These are phyloP conservation scores for Coracopsis vasa DNA, from an alignment of 2,113 vertebrate species.

Conservation along the genomic window DNA sequence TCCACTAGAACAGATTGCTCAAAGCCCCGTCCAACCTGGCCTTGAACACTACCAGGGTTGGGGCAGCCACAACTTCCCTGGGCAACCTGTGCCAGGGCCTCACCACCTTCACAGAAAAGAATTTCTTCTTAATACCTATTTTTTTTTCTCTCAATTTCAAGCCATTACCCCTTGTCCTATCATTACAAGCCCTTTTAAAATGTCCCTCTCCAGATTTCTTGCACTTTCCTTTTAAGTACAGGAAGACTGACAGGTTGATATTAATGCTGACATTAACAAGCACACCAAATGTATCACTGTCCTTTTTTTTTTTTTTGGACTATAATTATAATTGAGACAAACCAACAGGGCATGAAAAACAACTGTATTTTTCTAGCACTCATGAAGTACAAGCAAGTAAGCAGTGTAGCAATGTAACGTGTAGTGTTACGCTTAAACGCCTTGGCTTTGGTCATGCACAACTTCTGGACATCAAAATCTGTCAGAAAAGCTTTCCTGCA, in stretches of 20 bases:
- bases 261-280: not conserved
- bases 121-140: not conserved
- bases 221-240: not conserved
- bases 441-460: not conserved
- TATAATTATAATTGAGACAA: not conserved
- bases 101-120: not conserved
- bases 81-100: not conserved
- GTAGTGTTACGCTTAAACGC: accelerated
- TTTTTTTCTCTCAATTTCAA: not conserved
- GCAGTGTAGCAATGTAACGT: not conserved
- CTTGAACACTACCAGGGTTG: not conserved
- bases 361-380: not conserved
- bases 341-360: not conserved
- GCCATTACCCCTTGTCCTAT: not conserved
- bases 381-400: not conserved
- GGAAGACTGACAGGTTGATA: not conserved
- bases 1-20: not conserved
- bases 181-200: not conserved
- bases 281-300: not conserved
- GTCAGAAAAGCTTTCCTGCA: not conserved
- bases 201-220: not conserved
- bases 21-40: not conserved
- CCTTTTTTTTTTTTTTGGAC: not conserved
- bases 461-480: not conserved
- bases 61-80: not conserved